Percentiles rank a stretch among this genome's conserved stretches.
phyloP scores from a whole-genome alignment of 2,113 vertebrate genomes.

The Melanerpes aurifrons region DNA sequence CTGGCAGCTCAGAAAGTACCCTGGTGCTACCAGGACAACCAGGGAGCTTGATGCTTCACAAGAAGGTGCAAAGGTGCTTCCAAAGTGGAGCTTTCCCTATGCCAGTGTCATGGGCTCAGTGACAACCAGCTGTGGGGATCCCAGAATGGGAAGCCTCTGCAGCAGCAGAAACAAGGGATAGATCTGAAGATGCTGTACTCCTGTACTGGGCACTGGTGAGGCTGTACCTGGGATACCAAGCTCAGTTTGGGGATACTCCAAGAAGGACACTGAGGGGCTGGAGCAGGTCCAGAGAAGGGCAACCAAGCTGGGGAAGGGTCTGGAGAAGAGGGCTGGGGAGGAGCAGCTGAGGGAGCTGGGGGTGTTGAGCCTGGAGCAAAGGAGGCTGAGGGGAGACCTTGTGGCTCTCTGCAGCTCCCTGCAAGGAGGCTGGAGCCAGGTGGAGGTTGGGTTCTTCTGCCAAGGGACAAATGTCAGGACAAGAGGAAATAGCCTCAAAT shows the following conservation, averaged over 20 bases:
- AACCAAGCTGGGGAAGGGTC: neutral
- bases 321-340: neutral
- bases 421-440: neutral
- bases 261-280: neutral
- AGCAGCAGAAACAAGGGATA: neutral
- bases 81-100: rapidly evolving
- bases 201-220: neutral
- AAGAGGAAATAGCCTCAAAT: too few species aligned
- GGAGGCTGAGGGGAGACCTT: neutral
- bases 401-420: neutral
- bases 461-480: too few species aligned
- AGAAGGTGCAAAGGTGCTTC: neutral
- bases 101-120: too few species aligned
- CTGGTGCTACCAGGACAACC: neutral
- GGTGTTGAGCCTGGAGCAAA: neutral
- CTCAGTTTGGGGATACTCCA: neutral
- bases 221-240: too few species aligned
- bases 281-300: neutral
- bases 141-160: neutral
- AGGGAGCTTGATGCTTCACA: neutral
- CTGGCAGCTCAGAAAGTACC: neutral
- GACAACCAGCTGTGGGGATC: neutral
- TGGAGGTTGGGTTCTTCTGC: too few species aligned
- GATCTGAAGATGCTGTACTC: neutral
- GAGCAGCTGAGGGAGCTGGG: neutral